Conservation (phyloP, 2,113 vertebrate genomes). For the Serilophus lunatus region DNA sequence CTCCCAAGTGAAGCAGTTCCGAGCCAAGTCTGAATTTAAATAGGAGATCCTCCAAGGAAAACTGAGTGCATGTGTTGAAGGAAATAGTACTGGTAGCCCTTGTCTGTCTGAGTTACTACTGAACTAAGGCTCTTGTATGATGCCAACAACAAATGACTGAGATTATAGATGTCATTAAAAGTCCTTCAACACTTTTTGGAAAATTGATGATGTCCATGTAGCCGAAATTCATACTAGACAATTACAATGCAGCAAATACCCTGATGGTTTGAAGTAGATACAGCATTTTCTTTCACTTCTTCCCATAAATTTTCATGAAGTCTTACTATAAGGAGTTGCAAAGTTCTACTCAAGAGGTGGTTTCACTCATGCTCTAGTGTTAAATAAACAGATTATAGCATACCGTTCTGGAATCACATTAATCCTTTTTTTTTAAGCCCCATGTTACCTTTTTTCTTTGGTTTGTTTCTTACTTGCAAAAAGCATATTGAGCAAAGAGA, state of each 20-base stretch:
- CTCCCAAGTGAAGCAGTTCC: slow-evolving; percentile 20
- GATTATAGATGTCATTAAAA: background rate
- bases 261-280: background rate
- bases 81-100: slow-evolving; percentile 22
- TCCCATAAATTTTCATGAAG: background rate
- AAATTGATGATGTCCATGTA: background rate
- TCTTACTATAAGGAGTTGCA: background rate
- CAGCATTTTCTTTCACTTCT: background rate
- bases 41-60: slow-evolving; percentile 45
- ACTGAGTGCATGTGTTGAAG: background rate
- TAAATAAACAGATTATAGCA: background rate
- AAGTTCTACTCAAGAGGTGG: background rate
- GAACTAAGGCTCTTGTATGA: background rate
- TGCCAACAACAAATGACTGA: background rate
- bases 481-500: background rate
- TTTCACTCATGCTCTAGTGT: background rate
- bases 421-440: background rate
- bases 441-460: background rate
- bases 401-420: background rate
- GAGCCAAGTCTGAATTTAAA: slow-evolving; percentile 48
- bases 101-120: slow-evolving; percentile 32
- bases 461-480: background rate
- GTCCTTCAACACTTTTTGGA: background rate
- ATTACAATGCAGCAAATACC: background rate
- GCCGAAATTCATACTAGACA: background rate